Conservation (phyloP, 2,888 invertebrate genomes). For the Danaus chrysippus region DNA sequence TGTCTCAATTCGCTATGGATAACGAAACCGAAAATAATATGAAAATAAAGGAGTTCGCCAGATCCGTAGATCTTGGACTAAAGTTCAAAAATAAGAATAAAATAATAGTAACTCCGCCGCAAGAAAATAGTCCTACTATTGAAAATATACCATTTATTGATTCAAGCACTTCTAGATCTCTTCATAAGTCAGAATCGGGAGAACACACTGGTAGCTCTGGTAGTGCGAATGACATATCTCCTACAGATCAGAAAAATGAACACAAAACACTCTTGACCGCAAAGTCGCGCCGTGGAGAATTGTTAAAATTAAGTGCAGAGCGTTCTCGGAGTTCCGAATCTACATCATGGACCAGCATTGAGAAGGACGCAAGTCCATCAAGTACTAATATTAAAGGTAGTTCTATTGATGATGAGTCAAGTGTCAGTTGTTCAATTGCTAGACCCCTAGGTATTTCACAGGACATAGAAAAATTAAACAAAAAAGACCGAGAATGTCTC, state of each 20-base stretch:
- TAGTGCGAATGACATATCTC: constrained; percentile 63
- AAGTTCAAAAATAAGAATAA: constrained; percentile 78
- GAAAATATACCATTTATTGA: constrained; percentile 76
- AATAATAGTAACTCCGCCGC: constrained; percentile 80
- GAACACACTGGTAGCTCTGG: constrained; percentile 70
- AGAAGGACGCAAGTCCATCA: constrained; percentile 83
- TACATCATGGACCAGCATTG: constrained; percentile 89
- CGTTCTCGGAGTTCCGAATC: constrained; percentile 89
- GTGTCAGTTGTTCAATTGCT: constrained; percentile 88
- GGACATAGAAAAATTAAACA: constrained; percentile 82
- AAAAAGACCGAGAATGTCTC: constrained; percentile 80
- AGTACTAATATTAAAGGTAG: constrained; percentile 82
- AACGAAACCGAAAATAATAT: constrained; percentile 65
- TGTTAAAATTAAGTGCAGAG: constrained; percentile 84
- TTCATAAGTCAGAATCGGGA: constrained; percentile 63
- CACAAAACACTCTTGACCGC: constrained; percentile 64
- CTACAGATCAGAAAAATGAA: constrained; percentile 61
- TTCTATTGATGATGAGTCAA: constrained; percentile 85
- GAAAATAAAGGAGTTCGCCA: constrained; percentile 47
- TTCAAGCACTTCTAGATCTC: constrained; percentile 60
- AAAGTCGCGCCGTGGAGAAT: constrained; percentile 73
- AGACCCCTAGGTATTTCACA: constrained; percentile 88
- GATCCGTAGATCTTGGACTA: constrained; percentile 56
- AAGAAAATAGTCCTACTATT: constrained; percentile 79
- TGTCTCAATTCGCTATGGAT: constrained; percentile 62